Conservation (phyloP, 2,888 invertebrate species). For the Tridacna gigas region DNA sequence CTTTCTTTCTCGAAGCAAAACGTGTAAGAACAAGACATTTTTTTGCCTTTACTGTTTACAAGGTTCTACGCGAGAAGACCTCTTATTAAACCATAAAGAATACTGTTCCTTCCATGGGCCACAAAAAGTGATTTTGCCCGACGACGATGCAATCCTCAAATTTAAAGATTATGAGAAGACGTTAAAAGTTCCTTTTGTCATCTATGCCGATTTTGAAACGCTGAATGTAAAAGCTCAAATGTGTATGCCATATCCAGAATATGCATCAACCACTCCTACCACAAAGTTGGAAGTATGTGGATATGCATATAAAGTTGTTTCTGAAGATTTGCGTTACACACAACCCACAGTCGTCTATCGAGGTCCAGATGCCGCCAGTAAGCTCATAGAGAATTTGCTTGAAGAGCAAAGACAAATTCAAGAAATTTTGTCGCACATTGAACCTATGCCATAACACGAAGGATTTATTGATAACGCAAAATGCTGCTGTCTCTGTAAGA, state of each 20-base stretch:
- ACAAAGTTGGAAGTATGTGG: slow-evolving; percentile 44
- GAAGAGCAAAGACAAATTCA: slow-evolving; percentile 45
- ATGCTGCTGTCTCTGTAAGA: slow-evolving; percentile 39
- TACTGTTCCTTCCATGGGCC: slow-evolving; percentile 39
- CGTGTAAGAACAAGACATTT: slow-evolving; percentile 1
- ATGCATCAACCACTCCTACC: slow-evolving; percentile 29
- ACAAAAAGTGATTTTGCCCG: slow-evolving; percentile 40
- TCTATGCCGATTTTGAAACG: slow-evolving; percentile 56
- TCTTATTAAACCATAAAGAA: slow-evolving; percentile 29
- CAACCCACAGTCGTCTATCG: slow-evolving; percentile 48
- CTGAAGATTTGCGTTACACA: slow-evolving; percentile 30
- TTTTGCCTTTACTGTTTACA: slow-evolving; percentile 47
- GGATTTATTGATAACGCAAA: slow-evolving; percentile 14
- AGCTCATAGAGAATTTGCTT: slow-evolving; percentile 43
- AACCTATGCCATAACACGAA: slow-evolving; percentile 43
- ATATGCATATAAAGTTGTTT: slow-evolving; percentile 46
- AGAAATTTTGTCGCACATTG: slow-evolving; percentile 35
- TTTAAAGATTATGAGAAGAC: slow-evolving; percentile 53
- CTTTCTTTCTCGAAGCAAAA: slow-evolving; percentile 50
- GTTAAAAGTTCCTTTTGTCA: slow-evolving; percentile 45
- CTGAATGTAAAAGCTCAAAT: slow-evolving; percentile 36
- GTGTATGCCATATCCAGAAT: slow-evolving; percentile 43
- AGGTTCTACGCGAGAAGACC: slow-evolving; percentile 27
- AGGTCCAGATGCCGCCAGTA: slow-evolving; percentile 40
- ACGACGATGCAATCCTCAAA: slow-evolving; percentile 28